These are phyloP conservation scores for Sebastes schlegelii DNA, from an alignment of 2,113 vertebrate species.

Conservation along the genomic window DNA sequence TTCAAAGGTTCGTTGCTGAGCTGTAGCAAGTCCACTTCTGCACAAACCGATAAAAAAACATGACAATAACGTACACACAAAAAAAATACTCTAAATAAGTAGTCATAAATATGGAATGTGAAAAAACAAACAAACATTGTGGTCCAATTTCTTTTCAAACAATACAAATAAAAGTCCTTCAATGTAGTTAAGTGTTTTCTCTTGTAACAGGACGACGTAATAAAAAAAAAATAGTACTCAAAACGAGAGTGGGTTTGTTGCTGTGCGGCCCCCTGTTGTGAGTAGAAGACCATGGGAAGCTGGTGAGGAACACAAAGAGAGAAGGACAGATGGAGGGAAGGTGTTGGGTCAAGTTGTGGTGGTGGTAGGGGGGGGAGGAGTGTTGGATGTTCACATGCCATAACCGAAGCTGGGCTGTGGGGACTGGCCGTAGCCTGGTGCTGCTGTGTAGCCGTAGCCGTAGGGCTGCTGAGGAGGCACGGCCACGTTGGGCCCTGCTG, in stretches of 20 bases:
- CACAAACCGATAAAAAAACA: constrained; percentile 69
- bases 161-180: constrained; percentile 96
- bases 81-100: constrained; percentile 81
- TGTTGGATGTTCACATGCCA: constrained; percentile 90
- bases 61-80: constrained; percentile 56
- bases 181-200: constrained; percentile 79
- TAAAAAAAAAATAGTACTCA: constrained; percentile 72
- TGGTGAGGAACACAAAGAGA: constrained; percentile 91
- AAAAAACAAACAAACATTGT: constrained; percentile 80
- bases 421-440: constrained; percentile 89
- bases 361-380: constrained; percentile 40
- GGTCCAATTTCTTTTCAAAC: constrained; percentile 88
- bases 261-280: constrained; percentile 87
- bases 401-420: constrained; percentile 94
- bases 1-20: constrained; percentile 87
- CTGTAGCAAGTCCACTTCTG: constrained; percentile 81
- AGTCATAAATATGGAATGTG: constrained; percentile 96
- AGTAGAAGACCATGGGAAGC: constrained; percentile 91
- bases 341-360: constrained; percentile 27
- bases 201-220: constrained; percentile 84
- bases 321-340: constrained; percentile 79
- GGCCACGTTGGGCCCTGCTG: constrained; percentile 94
- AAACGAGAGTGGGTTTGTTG: constrained; percentile 83
- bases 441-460: constrained; percentile 93
- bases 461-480: constrained; percentile 97